Base-by-base conservation (phyloP, 2,797 vertebrate species). In the Rhinogobio ventralis region DNA sequence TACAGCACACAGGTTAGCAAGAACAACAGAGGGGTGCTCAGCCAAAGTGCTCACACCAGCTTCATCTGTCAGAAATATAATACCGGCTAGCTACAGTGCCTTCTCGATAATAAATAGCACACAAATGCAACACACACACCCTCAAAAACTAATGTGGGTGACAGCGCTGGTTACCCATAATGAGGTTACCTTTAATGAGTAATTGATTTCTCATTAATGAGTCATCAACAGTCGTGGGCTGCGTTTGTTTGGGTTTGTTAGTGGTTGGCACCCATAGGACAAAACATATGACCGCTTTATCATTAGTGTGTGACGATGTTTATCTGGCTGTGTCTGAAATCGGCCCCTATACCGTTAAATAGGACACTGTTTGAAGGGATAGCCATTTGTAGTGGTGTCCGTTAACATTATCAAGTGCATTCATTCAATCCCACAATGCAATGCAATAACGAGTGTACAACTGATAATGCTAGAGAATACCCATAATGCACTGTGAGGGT, bases 21-120 rank as follows among this genome's bases (percentile, higher is more conserved):
- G 82, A 83, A 79, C 90, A 79, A 72, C 51, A 73, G 57, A 83
- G 73, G 83, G 84, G 81, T 62, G 55, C 69, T 86, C 75, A 82
- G 30, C 89, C 88, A 88, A 71, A 81, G 86, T 91, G 89, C 85
- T 83, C 53, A 42, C 45, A 69, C 53, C 66, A 33, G 28, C 62
- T 81, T 67, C 55, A 82, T 81, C 67, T 36, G 7, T 79, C 83
- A 62, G 33, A 23, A 45, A 68, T 78, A 68, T 57, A 78, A 77
- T 49, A 69, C 33, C 0, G 30, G 46, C 49, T 69, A 8, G 72
- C 49, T 69, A 25, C 20, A 25, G 73, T 71, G 42, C 23, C 28
- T 20, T 49, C 53, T 39, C 7, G 2, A 53, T 62, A 71, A 84
- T 69, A 78, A 84, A 79, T n/a, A 78, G 69, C 64, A 75, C 30